Base-by-base conservation (phyloP, 2,113 vertebrate genomes). In the Chionis minor region DNA sequence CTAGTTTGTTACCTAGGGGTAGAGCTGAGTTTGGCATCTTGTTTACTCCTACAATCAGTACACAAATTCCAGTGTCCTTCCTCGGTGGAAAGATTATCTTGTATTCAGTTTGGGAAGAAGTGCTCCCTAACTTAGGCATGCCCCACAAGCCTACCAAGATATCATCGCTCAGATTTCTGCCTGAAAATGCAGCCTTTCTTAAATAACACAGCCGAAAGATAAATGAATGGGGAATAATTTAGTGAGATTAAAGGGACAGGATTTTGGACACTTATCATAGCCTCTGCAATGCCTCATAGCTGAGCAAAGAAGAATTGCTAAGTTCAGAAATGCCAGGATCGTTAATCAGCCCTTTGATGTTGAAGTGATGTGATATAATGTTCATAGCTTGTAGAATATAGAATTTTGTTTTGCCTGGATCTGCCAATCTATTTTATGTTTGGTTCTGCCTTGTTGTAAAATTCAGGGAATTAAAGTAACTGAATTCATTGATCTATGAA, bases 281-380 rank as follows among this genome's bases (percentile, higher is more conserved):
- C n/a, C 44, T 79, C 92, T 66, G 90, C 96, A 95, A 70, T 90
- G 69, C 81, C 88, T 97, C 96, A 91, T 96, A n/a, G 73, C 71
- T 35, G 75, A 72, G 24, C 58, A 22, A 8, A 33, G 61, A 49
- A n/a, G 94, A 88, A 97, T 74, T 61, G 96, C 95, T 88, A 83
- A 90, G 49, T 94, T 90, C 81, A 84, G 97, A 97, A 96, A 97
- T 88, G 95, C 92, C 96, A 96, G 96, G 93, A 70, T 96, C 86
- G 84, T 98, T 96, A 95, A 97, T 97, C 94, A 95, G 85, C 45
- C 61, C 58, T 51, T 28, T 10, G 81, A 80, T 38, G 8, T 19
- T 86, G 82, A 92, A 96, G 65, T 62, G 93, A 95, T 91, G 35
- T 91, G 95, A 70, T 88, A 95, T 67, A 94, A 83, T 80, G 97